Evolutionary conservation across 2,888 invertebrate genomes (phyloP).

Genomic region (Subacronicta megacephala): DNA sequence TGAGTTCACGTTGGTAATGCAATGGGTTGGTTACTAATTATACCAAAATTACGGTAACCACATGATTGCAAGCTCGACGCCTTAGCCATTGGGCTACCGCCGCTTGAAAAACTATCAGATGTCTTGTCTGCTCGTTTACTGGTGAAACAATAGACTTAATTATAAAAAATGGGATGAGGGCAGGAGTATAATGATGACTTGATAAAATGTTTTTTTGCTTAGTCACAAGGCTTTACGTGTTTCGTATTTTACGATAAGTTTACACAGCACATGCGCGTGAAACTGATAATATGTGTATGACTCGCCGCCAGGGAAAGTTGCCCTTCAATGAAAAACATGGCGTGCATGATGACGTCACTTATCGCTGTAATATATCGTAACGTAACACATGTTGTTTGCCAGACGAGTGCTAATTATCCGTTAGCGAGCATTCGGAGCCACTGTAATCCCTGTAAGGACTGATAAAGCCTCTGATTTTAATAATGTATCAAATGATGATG

Average conservation of each 20-base stretch:
- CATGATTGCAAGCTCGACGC: too few species aligned
- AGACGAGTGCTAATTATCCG: slow-evolving; percentile 33
- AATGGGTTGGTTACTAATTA: too few species aligned
- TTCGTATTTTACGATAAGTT: slow-evolving; percentile 1
- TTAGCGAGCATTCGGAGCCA: slow-evolving; percentile 25
- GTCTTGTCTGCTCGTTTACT: too few species aligned
- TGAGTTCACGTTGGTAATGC: too few species aligned
- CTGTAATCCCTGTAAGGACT: slow-evolving; percentile 18
- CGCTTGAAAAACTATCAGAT: too few species aligned
- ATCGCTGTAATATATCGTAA: slow-evolving; percentile 47
- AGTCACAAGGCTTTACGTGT: neutral
- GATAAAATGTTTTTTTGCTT: neutral
- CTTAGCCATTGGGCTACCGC: too few species aligned
- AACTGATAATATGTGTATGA: slow-evolving; percentile 5
- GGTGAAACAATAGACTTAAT: too few species aligned
- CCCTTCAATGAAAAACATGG: slow-evolving; percentile 44
- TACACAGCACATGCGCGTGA: slow-evolving; percentile 21
- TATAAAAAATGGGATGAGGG: too few species aligned
- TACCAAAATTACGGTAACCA: too few species aligned
- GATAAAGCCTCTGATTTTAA: slow-evolving; percentile 36
- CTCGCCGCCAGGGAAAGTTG: slow-evolving; percentile 6
- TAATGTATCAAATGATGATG: slow-evolving; percentile 18
- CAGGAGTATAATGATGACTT: too few species aligned
- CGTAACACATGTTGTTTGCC: slow-evolving; percentile 29
- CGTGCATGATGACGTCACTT: slow-evolving; percentile 46